Percentiles rank a stretch among this genome's conserved stretches.
These are phyloP conservation scores for Meta bourneti DNA, from an alignment of 2,888 invertebrate genomes.

Conservation along the genomic window DNA sequence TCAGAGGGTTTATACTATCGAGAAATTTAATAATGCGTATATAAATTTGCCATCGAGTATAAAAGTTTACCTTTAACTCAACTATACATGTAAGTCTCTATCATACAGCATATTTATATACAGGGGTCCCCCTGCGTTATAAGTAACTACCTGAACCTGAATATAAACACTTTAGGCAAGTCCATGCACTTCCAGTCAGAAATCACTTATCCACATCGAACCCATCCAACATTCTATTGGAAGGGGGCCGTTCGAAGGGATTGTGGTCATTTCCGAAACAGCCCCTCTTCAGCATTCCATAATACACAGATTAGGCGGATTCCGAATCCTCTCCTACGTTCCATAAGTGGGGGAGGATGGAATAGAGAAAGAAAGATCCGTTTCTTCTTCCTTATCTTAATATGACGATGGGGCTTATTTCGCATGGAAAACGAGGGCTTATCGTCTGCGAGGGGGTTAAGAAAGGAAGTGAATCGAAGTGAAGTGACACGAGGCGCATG, in stretches of 20 bases:
- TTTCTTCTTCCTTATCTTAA: neutral
- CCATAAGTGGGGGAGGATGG: neutral
- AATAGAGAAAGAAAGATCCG: neutral
- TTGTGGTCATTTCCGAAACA: neutral
- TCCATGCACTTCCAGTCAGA: too few species aligned
- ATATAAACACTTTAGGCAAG: too few species aligned
- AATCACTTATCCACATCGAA: too few species aligned
- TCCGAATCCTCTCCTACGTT: neutral
- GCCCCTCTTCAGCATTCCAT: neutral
- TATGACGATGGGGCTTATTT: conserved; percentile 19
- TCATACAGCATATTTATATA: too few species aligned
- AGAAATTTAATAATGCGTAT: too few species aligned
- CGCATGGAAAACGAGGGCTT: conserved; percentile 10
- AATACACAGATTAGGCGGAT: neutral
- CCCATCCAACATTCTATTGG: neutral
- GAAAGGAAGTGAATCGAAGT: neutral
- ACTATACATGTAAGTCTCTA: too few species aligned
- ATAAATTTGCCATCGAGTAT: too few species aligned
- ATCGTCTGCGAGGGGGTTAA: neutral
- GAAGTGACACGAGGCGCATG: neutral
- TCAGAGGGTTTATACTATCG: too few species aligned
- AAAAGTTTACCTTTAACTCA: too few species aligned
- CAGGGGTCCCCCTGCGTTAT: too few species aligned
- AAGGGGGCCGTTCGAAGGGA: neutral
- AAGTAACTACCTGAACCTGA: too few species aligned